Percentiles rank a stretch among this genome's conserved stretches.
These are phyloP conservation scores for Toxostoma redivivum DNA, from an alignment of 2,113 vertebrate genomes.

Conservation along the genomic window DNA sequence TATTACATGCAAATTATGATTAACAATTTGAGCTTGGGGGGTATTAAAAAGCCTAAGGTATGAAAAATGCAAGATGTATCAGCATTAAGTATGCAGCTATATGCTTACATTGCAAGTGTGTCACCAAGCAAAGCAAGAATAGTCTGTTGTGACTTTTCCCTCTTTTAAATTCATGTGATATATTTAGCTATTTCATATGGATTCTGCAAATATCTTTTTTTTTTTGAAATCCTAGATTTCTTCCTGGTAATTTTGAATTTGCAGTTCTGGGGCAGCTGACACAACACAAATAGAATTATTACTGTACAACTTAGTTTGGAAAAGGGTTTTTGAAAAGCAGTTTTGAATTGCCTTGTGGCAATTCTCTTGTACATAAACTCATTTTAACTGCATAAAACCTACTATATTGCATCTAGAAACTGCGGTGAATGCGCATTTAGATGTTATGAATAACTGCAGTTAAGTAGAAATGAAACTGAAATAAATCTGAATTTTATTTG, in stretches of 20 bases:
- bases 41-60: not conserved
- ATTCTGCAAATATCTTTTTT: not conserved
- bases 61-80: not conserved
- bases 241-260: slow-evolving; percentile 38
- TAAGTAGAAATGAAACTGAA: slow-evolving; percentile 64
- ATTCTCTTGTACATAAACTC: slow-evolving; percentile 68
- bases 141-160: not conserved
- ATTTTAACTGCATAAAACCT: slow-evolving; percentile 70
- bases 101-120: not conserved
- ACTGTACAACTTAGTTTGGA: slow-evolving; percentile 27
- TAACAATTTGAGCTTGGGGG: not conserved
- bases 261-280: slow-evolving; percentile 39
- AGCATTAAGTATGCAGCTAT: not conserved
- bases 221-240: not conserved
- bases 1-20: not conserved
- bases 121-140: slow-evolving; percentile 16
- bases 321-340: slow-evolving; percentile 28
- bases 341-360: slow-evolving; percentile 65
- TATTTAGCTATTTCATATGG: slow-evolving; percentile 31
- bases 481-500: slow-evolving; percentile 77
- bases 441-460: slow-evolving; percentile 73
- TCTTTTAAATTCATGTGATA: slow-evolving; percentile 30
- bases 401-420: slow-evolving; percentile 64
- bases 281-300: slow-evolving; percentile 50
- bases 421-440: slow-evolving; percentile 64